Evolutionary conservation across 1,140 invertebrate genomes (phyloP), one percentile per base, ranked within the genome.

Genomic region (Brachionus paranguensis): DNA sequence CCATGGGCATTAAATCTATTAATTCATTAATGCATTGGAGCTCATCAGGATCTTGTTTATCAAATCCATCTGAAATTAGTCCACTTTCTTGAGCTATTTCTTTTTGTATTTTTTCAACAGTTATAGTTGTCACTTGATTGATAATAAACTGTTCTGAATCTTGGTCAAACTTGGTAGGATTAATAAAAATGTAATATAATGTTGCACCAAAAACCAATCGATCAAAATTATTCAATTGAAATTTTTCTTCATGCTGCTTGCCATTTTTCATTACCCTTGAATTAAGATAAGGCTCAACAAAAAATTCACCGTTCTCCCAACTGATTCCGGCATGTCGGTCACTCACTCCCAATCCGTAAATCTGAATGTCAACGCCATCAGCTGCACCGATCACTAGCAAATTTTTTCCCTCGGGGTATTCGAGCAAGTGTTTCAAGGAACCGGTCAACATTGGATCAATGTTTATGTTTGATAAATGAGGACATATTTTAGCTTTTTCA

Each of bases 381-480:
- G 64, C 20, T 14, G 37, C 3, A 55, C 81, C 81, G 20, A 84
- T 70, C 8, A 72, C 27, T 24, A 84, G 41, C 5, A 20, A 43
- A 41, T 45, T 72, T 84, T 72, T 88, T 47, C 88, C 91, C 20
- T 86, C 87, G 14, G 90, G 90, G 3, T 85, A 85, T 45, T 90
- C 89, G 11, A 92, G 85, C 85, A 92, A 91, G 86, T 92, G 89
- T 41, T 91, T 87, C 78, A 93, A 90, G 86, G 91, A 89, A 4
- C 91, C 91, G 0, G 90, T 90, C 47, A 93, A 87, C 86, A 90
- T 89, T 8, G 91, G 90, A 87, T 93, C 92, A 84, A 90, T 89
- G 87, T 93, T 92, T 50, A 93, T 86, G 87, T 93, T 93, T 85
- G 89, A 92, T 12, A 92, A 86, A 88, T 92, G 90, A 11, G 91